Conservation (phyloP, 2,113 vertebrate species). For the Chunga burmeisteri region DNA sequence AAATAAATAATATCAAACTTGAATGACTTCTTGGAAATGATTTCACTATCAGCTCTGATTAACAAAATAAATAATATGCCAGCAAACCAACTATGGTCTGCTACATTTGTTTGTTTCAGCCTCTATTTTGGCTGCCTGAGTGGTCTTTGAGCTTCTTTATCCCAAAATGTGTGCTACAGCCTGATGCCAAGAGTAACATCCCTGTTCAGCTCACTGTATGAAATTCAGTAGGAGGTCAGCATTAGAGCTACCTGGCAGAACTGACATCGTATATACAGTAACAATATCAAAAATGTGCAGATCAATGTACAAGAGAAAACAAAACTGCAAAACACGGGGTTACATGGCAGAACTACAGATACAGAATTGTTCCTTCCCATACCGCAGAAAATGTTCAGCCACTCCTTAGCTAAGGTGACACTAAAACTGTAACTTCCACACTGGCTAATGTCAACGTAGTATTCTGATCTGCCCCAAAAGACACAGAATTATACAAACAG, state of each 20-base stretch:
- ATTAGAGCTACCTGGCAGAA: not conserved
- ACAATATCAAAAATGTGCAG: not conserved
- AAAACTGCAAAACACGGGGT: not conserved
- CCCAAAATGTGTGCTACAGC: not conserved
- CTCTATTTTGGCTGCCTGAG: slow-evolving; percentile 14
- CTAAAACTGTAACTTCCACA: not conserved
- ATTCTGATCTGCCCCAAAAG: not conserved
- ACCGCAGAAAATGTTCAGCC: not conserved
- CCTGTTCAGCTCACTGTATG: not conserved
- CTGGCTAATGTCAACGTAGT: not conserved
- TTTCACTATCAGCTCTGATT: slow-evolving; percentile 38
- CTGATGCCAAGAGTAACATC: slow-evolving; percentile 49
- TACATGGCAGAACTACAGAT: not conserved
- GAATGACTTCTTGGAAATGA: slow-evolving; percentile 11
- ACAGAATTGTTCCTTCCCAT: not conserved
- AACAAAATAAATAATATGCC: slow-evolving; percentile 47
- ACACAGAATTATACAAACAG: not conserved
- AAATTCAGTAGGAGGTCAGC: not conserved
- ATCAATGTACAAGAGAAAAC: not conserved
- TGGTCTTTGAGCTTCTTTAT: not conserved
- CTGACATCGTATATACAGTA: not conserved
- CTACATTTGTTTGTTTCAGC: slow-evolving; percentile 8
- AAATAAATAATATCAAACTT: slow-evolving; percentile 30
- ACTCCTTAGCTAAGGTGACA: not conserved
- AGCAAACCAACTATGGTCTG: slow-evolving; percentile 3